A percentile compares a stretch with the other conserved stretches of the same genome.
phyloP scores from a whole-genome alignment of 2,797 vertebrate species.

The Kryptopterus vitreolus region DNA sequence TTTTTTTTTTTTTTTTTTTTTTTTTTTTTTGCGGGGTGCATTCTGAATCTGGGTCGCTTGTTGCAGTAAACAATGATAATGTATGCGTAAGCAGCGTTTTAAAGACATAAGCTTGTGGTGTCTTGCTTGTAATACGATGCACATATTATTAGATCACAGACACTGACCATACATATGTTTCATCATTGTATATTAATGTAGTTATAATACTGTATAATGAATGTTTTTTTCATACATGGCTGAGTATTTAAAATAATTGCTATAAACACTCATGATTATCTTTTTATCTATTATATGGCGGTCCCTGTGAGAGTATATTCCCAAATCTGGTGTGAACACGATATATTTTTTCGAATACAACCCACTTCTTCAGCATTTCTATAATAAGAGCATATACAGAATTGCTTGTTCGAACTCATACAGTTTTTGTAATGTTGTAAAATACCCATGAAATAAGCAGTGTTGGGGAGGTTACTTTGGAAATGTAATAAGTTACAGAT shows the following conservation, averaged over 20 bases:
- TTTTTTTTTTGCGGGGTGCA: constrained; percentile 20
- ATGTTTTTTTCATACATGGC: too few relatives aligned
- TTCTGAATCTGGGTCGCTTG: constrained; percentile 35
- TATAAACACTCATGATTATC: neutral
- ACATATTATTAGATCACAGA: neutral
- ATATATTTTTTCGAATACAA: neutral
- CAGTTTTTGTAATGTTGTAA: neutral
- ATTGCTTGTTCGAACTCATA: neutral
- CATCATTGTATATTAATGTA: too few relatives aligned
- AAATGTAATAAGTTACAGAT: too few relatives aligned
- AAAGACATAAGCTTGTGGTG: neutral
- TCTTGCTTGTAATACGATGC: neutral
- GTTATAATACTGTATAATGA: too few relatives aligned
- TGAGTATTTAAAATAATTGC: neutral
- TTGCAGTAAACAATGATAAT: neutral
- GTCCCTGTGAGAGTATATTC: neutral
- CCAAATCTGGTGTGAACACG: neutral
- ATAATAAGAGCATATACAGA: neutral
- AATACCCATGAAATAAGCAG: too few relatives aligned
- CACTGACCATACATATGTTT: neutral
- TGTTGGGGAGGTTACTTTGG: too few relatives aligned
- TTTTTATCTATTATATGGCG: neutral
- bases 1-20: too few relatives aligned
- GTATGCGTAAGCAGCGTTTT: neutral
- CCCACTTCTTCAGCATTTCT: neutral